phyloP scores from a whole-genome alignment of 2,888 invertebrate genomes.

The Pimpla rufipes region DNA sequence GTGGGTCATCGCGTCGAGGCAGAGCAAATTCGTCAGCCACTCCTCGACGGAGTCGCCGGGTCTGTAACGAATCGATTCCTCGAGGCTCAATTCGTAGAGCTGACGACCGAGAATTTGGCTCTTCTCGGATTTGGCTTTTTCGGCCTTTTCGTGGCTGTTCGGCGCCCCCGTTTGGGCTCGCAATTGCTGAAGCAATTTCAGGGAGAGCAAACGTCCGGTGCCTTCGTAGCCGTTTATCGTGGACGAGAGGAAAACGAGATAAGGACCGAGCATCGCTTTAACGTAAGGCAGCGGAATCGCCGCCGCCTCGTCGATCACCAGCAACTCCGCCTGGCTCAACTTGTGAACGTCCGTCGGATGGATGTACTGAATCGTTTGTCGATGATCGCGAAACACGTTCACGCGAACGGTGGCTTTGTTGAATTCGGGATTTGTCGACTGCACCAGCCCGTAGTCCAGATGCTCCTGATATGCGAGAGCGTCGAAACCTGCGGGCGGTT shows the following conservation, averaged over 20 bases:
- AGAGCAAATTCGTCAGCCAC: conserved; percentile 96
- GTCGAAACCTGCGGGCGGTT: conserved; percentile 88
- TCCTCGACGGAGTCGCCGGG: conserved; percentile 94
- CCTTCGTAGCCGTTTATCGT: conserved; percentile 99
- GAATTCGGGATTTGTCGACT: conserved; percentile 98
- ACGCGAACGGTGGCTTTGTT: conserved; percentile 98
- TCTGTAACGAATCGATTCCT: conserved; percentile 96
- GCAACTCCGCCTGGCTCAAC: conserved; percentile 96
- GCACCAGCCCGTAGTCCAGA: conserved; percentile 96
- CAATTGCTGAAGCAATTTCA: conserved; percentile 97
- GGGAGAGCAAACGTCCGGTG: conserved; percentile 97
- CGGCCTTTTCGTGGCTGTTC: conserved; percentile 86
- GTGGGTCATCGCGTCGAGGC: conserved; percentile 93
- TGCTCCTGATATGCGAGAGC: conserved; percentile 98
- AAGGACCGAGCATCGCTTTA: conserved; percentile 95
- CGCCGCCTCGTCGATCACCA: conserved; percentile 99
- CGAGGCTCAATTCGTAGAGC: conserved; percentile 89
- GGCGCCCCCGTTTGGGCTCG: conserved; percentile 88
- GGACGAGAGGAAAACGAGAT: conserved; percentile 97
- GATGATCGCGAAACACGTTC: conserved; percentile 95
- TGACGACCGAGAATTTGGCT: conserved; percentile 85
- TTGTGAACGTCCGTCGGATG: conserved; percentile 96
- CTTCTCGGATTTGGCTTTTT: conserved; percentile 84
- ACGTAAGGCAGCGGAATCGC: conserved; percentile 98
- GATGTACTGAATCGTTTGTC: conserved; percentile 98